These are phyloP conservation scores for Dicerorhinus sumatrensis DNA, from an alignment of 2,113 vertebrate genomes.

Conservation along the genomic window DNA sequence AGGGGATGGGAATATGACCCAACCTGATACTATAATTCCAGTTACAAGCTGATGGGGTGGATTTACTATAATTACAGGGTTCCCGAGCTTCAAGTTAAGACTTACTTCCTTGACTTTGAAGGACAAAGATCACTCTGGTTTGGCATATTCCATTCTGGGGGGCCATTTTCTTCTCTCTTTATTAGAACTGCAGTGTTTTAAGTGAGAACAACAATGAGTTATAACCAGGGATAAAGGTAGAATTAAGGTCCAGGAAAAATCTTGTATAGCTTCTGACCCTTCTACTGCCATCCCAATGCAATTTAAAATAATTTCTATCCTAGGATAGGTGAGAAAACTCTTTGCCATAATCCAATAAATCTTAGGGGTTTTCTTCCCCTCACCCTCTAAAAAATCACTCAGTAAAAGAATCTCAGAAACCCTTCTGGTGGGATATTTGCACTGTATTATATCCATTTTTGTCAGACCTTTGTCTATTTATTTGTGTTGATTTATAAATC, in stretches of 20 bases:
- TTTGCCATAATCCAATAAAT: not conserved
- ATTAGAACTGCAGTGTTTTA: conserved; percentile 35
- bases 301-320: conserved; percentile 48
- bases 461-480: not conserved
- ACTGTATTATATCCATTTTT: not conserved
- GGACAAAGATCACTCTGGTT: not conserved
- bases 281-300: not conserved
- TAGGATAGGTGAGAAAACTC: not conserved
- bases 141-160: not conserved
- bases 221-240: not conserved
- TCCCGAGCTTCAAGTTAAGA: not conserved
- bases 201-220: not conserved
- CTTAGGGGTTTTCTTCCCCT: not conserved
- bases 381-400: not conserved
- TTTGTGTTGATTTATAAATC: conserved; percentile 33
- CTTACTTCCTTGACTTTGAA: conserved; percentile 3
- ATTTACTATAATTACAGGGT: not conserved
- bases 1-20: not conserved
- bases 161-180: not conserved
- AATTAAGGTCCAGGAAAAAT: not conserved
- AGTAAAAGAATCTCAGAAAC: not conserved
- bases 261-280: not conserved
- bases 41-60: not conserved
- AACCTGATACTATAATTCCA: not conserved
- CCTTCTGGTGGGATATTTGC: not conserved